These are phyloP conservation scores for Amiota communis DNA, from an alignment of 2,888 invertebrate genomes.

Conservation along the genomic window DNA sequence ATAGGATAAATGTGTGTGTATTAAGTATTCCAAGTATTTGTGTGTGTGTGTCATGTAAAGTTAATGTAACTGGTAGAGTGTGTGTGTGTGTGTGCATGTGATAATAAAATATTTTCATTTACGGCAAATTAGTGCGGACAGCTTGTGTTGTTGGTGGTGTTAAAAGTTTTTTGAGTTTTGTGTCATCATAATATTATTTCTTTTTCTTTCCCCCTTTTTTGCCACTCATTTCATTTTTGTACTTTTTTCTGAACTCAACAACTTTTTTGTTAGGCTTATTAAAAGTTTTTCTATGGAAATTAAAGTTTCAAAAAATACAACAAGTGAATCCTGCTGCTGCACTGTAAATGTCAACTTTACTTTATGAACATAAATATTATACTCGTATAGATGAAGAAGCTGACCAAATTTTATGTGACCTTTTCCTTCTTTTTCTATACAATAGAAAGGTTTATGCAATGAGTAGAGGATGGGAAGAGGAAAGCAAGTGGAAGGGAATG, in stretches of 20 bases:
- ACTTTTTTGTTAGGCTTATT: conserved; percentile 9
- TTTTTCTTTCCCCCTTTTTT: too few species aligned
- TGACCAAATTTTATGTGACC: too few species aligned
- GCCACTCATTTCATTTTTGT: too few species aligned
- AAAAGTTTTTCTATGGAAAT: background rate
- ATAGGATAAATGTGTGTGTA: too few species aligned
- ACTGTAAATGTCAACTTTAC: conserved; percentile 3
- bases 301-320: background rate
- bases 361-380: too few species aligned
- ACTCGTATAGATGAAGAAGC: too few species aligned
- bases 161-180: background rate
- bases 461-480: too few species aligned
- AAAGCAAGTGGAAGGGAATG: too few species aligned
- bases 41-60: background rate
- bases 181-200: too few species aligned
- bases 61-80: background rate
- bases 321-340: background rate
- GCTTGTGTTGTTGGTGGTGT: conserved; percentile 49
- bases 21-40: conserved; percentile 34
- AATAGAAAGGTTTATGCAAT: too few species aligned
- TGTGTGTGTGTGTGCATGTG: background rate
- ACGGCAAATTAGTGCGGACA: conserved; percentile 48
- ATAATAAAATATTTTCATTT: conserved; percentile 52
- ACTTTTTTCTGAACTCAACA: conserved; percentile 5
- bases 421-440: too few species aligned